Evolutionary conservation across 2,113 vertebrate genomes (phyloP).

Genomic region (Mormyrus lacerda): DNA sequence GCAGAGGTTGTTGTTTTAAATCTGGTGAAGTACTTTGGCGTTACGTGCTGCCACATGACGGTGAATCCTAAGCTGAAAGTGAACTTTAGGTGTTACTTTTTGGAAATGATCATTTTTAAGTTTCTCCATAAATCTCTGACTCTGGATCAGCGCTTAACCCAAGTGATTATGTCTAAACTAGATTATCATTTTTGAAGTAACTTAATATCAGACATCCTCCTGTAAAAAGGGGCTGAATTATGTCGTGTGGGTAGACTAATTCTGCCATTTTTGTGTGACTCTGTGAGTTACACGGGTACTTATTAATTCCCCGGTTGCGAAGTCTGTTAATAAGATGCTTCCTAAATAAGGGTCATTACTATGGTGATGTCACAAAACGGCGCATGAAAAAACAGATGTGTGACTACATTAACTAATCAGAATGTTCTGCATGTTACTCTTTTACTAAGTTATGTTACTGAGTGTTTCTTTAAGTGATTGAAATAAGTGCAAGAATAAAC

Average conservation of each 20-base stretch:
- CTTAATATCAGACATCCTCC: not conserved
- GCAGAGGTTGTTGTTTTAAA: not conserved
- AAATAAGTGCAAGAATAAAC: not conserved
- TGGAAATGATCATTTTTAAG: not conserved
- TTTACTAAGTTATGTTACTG: not conserved
- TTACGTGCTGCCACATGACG: not conserved
- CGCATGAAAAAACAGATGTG: not conserved
- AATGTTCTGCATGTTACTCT: not conserved
- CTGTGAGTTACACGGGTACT: not conserved
- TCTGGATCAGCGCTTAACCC: not conserved
- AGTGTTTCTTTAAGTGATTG: not conserved
- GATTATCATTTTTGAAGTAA: not conserved
- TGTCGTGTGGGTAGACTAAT: not conserved
- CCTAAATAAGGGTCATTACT: not conserved
- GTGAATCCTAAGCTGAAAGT: not conserved
- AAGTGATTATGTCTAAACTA: not conserved
- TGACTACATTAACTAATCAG: not conserved
- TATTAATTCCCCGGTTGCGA: not conserved
- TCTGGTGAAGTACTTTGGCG: not conserved
- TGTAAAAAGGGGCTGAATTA: not conserved
- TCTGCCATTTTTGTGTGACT: not conserved
- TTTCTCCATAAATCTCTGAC: too few species aligned
- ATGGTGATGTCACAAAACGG: not conserved
- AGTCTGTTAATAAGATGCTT: not conserved
- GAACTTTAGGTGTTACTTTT: not conserved